These are phyloP conservation scores for Microvelia longipes DNA, from an alignment of 1,140 invertebrate genomes.

Conservation along the genomic window DNA sequence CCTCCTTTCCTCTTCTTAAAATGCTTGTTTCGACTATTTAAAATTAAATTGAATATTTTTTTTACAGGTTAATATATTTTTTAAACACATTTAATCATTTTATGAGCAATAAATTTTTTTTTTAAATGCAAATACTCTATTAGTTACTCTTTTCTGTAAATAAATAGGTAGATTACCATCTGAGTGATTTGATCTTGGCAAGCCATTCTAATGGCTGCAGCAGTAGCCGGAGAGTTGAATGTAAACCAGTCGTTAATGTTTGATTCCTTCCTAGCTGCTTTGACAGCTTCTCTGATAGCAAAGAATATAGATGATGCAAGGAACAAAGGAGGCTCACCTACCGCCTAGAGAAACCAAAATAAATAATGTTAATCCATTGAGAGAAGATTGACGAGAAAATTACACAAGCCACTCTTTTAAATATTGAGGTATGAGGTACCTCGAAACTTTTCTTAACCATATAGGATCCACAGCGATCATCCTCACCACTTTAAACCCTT, in stretches of 20 bases:
- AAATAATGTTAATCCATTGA: background rate
- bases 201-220: conserved; percentile 75
- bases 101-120: background rate
- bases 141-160: background rate
- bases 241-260: conserved; percentile 45
- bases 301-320: conserved; percentile 72
- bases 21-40: background rate
- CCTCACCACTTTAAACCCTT: too few relatives aligned
- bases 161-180: conserved; percentile 10
- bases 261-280: conserved; percentile 52
- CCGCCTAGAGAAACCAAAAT: conserved; percentile 53
- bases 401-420: background rate
- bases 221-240: conserved; percentile 74
- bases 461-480: too few relatives aligned
- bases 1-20: background rate
- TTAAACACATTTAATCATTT: background rate
- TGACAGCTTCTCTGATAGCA: conserved; percentile 74
- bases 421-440: too few relatives aligned
- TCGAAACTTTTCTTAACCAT: too few relatives aligned
- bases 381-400: background rate
- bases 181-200: conserved; percentile 66
- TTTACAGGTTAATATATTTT: background rate
- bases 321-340: conserved; percentile 89
- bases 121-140: background rate
- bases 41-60: background rate